Evolutionary conservation across 37 sponge, comb jelly and placozoan genomes (phyloP), one percentile per base, ranked within the genome.

Genomic region (Agelas oroides): DNA sequence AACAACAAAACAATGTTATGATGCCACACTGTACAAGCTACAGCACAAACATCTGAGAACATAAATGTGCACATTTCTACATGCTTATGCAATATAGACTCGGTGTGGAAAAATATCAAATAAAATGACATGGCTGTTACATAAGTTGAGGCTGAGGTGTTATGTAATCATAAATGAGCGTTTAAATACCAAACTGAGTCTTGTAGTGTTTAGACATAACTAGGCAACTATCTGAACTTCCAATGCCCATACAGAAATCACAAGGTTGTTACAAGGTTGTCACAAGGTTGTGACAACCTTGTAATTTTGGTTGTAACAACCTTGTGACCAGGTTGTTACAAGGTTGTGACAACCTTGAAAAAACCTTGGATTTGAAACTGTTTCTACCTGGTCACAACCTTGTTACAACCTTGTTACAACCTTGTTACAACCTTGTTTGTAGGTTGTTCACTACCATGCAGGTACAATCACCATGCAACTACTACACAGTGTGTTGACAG

Each of bases 331-430:
- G 33, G 35, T 69, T 30, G 33, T 20, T 6, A 69, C 70, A 69
- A 69, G 34, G 34, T 69, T 27, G 70, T 69, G 2, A 14, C 8
- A 8, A 34, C 30, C 31, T 27, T 27, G 70, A 30, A 30, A 6
- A 20, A 35, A 16, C 35, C 13, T 35, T 27, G 67, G 33, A 27
- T 16, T 27, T 16, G 35, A 69, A 16, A 16, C 35, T 69, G 70
- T 6, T 69, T 24, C 67, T 1, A 69, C 35, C 70, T 69, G 5
- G 70, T 69, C 36, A 69, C 70, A 69, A 34, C 34, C 70, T 69
- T 24, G 33, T 65, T 14, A 65, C 28, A n/a, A 69, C 35, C 37
- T 69, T 69, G 70, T 69, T 32, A 69, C 70, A 6, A 34, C 34
- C 70, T 69, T 24, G 33, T 69, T 6, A 69, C 36, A 6, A 21